A percentile compares a stretch with the other conserved stretches of the same genome.
Evolutionary conservation across 2,113 vertebrate genomes (phyloP).

Genomic region (Athene noctua): DNA sequence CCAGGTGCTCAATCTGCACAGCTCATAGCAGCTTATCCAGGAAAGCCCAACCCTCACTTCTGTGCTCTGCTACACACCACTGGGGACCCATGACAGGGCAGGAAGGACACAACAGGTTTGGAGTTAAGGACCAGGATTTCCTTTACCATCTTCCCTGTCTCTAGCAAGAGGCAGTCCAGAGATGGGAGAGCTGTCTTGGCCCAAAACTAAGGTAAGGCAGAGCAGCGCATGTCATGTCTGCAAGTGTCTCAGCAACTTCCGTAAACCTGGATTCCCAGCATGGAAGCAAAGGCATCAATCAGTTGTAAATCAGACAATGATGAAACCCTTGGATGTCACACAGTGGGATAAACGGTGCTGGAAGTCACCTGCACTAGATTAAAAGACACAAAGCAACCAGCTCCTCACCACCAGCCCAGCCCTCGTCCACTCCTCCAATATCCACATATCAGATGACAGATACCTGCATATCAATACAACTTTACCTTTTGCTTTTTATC

Average conservation of each 20-base stretch:
- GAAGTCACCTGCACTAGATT: neutral
- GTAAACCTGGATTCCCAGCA: neutral
- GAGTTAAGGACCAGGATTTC: neutral
- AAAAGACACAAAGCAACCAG: neutral
- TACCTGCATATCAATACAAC: neutral
- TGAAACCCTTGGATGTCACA: neutral
- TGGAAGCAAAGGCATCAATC: neutral
- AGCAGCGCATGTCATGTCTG: neutral
- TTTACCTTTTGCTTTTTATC: conserved; percentile 86
- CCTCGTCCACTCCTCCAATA: neutral
- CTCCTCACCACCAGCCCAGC: neutral
- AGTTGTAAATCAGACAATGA: neutral
- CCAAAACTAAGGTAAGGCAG: neutral
- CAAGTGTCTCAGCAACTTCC: neutral
- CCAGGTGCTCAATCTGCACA: neutral
- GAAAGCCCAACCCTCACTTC: neutral
- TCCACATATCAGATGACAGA: accelerated
- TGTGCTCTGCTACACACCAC: neutral
- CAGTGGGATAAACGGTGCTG: neutral
- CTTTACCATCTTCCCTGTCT: neutral
- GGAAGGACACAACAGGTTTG: neutral
- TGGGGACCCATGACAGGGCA: neutral
- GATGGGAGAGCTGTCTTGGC: neutral
- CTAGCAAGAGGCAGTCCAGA: neutral
- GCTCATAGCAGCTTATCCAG: neutral